These are phyloP conservation scores for Drosophila algonquin DNA, from an alignment of 2,888 invertebrate genomes.

Conservation along the genomic window DNA sequence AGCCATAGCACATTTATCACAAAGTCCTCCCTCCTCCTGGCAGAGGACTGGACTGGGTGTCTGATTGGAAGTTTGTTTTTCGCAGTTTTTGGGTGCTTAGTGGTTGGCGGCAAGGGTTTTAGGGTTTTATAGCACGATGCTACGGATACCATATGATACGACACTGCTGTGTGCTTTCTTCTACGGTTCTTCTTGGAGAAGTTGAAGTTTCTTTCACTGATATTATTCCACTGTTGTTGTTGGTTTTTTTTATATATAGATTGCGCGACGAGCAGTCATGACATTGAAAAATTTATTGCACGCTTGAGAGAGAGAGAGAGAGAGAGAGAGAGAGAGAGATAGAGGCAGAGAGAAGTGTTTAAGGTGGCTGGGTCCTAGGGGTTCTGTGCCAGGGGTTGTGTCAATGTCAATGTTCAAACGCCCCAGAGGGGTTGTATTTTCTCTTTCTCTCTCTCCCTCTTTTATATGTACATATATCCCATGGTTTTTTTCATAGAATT, in stretches of 20 bases:
- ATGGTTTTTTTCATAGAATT: slow-evolving; percentile 21
- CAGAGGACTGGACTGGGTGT: slow-evolving; percentile 55
- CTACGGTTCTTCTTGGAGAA: neutral
- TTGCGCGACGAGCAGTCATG: slow-evolving; percentile 75
- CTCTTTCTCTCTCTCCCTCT: neutral
- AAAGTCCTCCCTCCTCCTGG: slow-evolving; percentile 58
- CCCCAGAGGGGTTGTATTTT: slow-evolving; percentile 27
- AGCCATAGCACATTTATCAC: slow-evolving; percentile 79
- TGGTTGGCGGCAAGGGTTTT: slow-evolving; percentile 51
- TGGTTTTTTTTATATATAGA: slow-evolving; percentile 63
- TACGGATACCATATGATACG: slow-evolving; percentile 32
- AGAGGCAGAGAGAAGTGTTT: slow-evolving; percentile 25
- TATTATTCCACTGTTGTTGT: slow-evolving; percentile 26
- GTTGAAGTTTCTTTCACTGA: neutral
- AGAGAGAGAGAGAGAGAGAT: neutral
- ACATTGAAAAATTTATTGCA: slow-evolving; percentile 83
- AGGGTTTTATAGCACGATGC: slow-evolving; percentile 31
- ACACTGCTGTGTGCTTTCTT: slow-evolving; percentile 22
- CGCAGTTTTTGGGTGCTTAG: slow-evolving; percentile 75
- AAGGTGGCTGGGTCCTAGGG: slow-evolving; percentile 54
- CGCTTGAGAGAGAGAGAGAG: slow-evolving; percentile 62
- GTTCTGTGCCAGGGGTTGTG: slow-evolving; percentile 72
- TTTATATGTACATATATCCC: neutral
- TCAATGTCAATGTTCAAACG: slow-evolving; percentile 63
- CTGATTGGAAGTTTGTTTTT: slow-evolving; percentile 78